A percentile compares a stretch with the other conserved stretches of the same genome.
Evolutionary conservation across 2,797 vertebrate species (phyloP).

Genomic region (Clarias laeviceps): DNA sequence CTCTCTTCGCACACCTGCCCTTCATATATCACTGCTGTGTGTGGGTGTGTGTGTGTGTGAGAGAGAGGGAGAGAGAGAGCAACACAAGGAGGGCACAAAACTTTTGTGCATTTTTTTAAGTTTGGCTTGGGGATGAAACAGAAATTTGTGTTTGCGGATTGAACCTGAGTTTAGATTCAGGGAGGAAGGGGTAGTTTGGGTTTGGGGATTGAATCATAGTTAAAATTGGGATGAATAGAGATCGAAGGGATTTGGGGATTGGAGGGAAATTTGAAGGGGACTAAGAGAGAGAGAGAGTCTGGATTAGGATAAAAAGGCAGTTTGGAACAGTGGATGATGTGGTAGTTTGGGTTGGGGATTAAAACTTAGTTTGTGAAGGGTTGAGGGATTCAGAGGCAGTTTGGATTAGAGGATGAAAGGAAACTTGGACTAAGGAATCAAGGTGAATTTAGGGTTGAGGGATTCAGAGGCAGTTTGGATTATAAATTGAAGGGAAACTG

Average conservation of each 20-base stretch:
- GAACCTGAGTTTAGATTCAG: too few relatives aligned
- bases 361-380: neutral
- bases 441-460: neutral
- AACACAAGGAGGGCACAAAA: neutral
- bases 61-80: conserved; percentile 1
- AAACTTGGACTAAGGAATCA: neutral
- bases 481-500: neutral
- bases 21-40: conserved; percentile 10
- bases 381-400: too few relatives aligned
- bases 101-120: neutral
- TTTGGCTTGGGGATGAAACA: neutral
- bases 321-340: neutral
- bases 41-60: conserved; percentile 21
- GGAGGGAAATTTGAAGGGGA: neutral
- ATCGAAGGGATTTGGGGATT: too few relatives aligned
- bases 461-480: neutral
- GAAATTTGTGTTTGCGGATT: too few relatives aligned
- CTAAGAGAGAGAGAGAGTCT: neutral
- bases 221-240: neutral
- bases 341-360: neutral
- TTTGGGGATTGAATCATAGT: rapidly evolving
- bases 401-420: neutral
- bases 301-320: neutral
- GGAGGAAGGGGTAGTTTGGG: neutral
- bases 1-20: conserved; percentile 24